Evolutionary conservation across 2,113 vertebrate species (phyloP).

Genomic region (Xiphophorus maculatus): DNA sequence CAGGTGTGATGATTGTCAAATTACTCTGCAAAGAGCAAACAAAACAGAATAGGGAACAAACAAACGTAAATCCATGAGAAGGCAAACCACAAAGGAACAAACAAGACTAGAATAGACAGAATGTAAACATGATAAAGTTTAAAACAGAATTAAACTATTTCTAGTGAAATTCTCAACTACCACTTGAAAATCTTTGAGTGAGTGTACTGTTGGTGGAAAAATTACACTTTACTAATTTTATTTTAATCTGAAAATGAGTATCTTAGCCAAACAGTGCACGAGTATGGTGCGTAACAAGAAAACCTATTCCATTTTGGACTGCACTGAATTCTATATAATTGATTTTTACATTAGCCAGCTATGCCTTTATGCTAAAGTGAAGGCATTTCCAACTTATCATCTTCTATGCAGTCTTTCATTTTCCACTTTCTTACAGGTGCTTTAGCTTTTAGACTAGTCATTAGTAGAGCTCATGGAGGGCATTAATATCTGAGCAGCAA

Average conservation of each 20-base stretch:
- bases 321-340: slow-evolving; percentile 27
- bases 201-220: not conserved
- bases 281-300: slow-evolving; percentile 20
- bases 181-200: not conserved
- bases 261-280: slow-evolving; percentile 26
- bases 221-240: slow-evolving; percentile 2
- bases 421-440: slow-evolving; percentile 20
- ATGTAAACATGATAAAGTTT: no score
- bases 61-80: not conserved
- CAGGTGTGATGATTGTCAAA: not conserved
- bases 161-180: not conserved
- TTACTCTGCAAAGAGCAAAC: no score
- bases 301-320: slow-evolving; percentile 29
- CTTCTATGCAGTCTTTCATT: slow-evolving; percentile 11
- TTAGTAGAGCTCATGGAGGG: slow-evolving; percentile 26
- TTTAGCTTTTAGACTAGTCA: slow-evolving; percentile 20
- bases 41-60: not conserved
- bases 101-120: no score
- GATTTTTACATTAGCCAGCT: slow-evolving; percentile 39
- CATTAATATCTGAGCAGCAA: slow-evolving; percentile 13
- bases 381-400: slow-evolving; percentile 35
- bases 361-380: slow-evolving; percentile 13
- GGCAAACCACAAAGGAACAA: not conserved
- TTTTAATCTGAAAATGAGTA: slow-evolving; percentile 10
- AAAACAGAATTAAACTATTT: not conserved